Evolutionary conservation across 2,797 vertebrate genomes (phyloP), one percentile per base, ranked within the genome.

Genomic region (Parambassis ranga): DNA sequence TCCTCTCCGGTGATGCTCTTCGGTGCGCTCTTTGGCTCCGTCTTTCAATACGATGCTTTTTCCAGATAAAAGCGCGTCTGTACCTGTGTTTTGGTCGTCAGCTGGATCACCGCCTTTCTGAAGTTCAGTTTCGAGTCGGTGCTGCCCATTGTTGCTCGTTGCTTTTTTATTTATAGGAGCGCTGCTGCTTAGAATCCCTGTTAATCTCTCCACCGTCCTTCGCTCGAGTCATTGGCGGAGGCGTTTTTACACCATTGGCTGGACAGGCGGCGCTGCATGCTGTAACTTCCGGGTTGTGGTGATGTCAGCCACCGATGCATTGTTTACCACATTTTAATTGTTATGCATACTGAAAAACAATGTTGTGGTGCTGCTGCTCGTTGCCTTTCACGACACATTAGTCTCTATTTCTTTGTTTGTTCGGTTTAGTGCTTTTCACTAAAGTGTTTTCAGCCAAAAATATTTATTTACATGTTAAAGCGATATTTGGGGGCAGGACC

Each of bases 61-160:
- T n/a, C 39, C 19, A 2, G 6, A 10, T n/a, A 30, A 32, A 60
- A 5, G 20, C 19, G 4, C 2, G 24, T n/a, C n/a, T 22, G 6
- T 77, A 98, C 96, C 96, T 98, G 96, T n/a, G 96, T 97, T 92
- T 97, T 97, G 55, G 96, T 98, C 71, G 96, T 98, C 79, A 98
- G 94, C 87, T 98, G 96, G 83, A 98, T 97, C 76, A 98, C 96
- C 41, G 96, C 96, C 87, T 98, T 98, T 88, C 96, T 94, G 89
- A 98, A 98, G 90, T 97, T 96, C 33, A 98, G 91, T 88, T 98
- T 98, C 11, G 96, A 98, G 87, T 98, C 96, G 65, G 93, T 93
- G 84, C 93, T 95, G 62, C 96, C 96, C 96, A 98, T 98, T 38
- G 84, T 76, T 75, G 52, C 65, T 48, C 69, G 82, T 74, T 81